A percentile compares a stretch with the other conserved stretches of the same genome.
These are phyloP conservation scores for Lycaon pictus DNA, from an alignment of 2,113 vertebrate species.

Conservation along the genomic window DNA sequence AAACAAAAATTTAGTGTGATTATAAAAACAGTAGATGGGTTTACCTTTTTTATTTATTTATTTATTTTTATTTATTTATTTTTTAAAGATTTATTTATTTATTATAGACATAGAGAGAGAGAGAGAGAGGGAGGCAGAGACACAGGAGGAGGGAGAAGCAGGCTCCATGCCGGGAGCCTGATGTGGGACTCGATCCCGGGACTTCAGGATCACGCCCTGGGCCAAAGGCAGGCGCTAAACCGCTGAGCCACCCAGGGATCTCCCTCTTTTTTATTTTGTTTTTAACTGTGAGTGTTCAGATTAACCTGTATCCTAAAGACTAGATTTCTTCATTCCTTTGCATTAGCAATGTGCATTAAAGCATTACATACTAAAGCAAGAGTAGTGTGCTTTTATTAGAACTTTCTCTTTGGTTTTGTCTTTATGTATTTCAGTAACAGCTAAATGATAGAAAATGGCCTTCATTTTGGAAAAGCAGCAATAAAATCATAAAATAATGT, in stretches of 20 bases:
- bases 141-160: no score
- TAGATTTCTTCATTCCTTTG: background rate
- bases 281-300: conserved; percentile 15
- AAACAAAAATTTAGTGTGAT: background rate
- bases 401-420: background rate
- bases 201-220: no score
- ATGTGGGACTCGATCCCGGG: no score
- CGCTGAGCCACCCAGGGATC: no score
- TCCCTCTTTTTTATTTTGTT: background rate
- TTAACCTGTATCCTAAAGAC: background rate
- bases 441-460: background rate
- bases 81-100: background rate
- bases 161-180: no score
- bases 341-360: background rate
- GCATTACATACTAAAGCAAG: background rate
- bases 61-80: background rate
- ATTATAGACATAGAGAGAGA: no score
- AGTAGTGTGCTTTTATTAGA: background rate
- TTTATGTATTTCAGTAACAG: background rate
- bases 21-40: background rate
- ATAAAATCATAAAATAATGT: background rate
- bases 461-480: background rate
- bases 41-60: background rate
- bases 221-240: no score
- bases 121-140: no score